These are phyloP conservation scores for Hycleus phaleratus DNA, from an alignment of 1,140 invertebrate genomes.

Conservation along the genomic window DNA sequence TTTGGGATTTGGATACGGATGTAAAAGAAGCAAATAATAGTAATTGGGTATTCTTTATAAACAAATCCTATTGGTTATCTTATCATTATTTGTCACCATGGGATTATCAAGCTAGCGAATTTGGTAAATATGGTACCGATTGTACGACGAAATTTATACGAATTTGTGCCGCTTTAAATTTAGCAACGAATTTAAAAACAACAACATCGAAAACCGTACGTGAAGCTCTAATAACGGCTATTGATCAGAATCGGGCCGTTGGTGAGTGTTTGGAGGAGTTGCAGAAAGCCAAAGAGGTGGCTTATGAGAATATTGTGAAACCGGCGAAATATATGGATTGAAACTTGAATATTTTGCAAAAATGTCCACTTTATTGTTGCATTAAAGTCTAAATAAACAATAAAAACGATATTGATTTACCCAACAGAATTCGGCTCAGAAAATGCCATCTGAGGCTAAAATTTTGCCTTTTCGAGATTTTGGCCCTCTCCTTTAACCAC, in stretches of 20 bases:
- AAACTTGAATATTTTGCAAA: too few species aligned
- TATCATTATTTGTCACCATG: slow-evolving; percentile 70
- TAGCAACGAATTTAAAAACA: slow-evolving; percentile 54
- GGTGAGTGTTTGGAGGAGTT: slow-evolving; percentile 46
- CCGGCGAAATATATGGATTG: slow-evolving; percentile 33
- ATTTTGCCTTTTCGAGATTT: too few species aligned
- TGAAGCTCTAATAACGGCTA: slow-evolving; percentile 48
- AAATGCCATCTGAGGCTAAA: too few species aligned
- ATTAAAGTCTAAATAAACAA: too few species aligned
- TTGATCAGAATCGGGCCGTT: slow-evolving; percentile 46
- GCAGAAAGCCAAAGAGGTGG: slow-evolving; percentile 35
- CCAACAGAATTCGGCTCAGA: too few species aligned
- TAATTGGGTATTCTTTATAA: slow-evolving; percentile 63
- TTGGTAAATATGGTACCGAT: slow-evolving; percentile 60
- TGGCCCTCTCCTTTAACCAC: too few species aligned
- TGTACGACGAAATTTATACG: slow-evolving; percentile 57
- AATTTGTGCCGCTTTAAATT: slow-evolving; percentile 55
- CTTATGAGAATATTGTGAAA: slow-evolving; percentile 46
- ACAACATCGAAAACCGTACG: slow-evolving; percentile 52
- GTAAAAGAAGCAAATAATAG: slow-evolving; percentile 63
- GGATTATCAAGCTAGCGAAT: slow-evolving; percentile 72
- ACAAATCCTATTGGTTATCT: slow-evolving; percentile 65
- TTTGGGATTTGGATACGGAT: slow-evolving; percentile 63
- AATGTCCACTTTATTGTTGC: too few species aligned
- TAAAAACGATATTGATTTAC: too few species aligned